Percentiles rank a stretch among this genome's conserved stretches.
These are phyloP conservation scores for Amphipyra tragopoginis DNA, from an alignment of 2,888 invertebrate genomes.

Conservation along the genomic window DNA sequence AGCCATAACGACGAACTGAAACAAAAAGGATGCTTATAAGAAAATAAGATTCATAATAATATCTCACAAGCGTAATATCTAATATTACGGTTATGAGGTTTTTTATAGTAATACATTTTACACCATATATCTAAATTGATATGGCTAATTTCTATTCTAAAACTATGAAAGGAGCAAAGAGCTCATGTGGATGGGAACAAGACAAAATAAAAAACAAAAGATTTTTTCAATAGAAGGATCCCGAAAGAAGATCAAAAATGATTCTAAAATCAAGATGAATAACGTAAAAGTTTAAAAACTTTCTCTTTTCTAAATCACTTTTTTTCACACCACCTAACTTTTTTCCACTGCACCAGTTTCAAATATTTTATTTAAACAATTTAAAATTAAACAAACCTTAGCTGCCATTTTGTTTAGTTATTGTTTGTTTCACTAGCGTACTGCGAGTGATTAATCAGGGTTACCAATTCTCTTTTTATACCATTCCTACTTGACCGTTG, in stretches of 20 bases:
- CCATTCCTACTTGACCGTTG: conserved; percentile 75
- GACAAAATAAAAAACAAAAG: too few relatives aligned
- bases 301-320: not conserved
- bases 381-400: conserved; percentile 72
- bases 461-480: conserved; percentile 79
- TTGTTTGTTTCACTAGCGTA: conserved; percentile 81
- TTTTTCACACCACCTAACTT: not conserved
- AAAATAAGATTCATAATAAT: not conserved
- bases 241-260: too few relatives aligned
- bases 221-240: too few relatives aligned
- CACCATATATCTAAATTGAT: too few relatives aligned
- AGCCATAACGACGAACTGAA: conserved; percentile 85
- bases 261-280: too few relatives aligned
- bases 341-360: conserved; percentile 4
- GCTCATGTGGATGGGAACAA: too few relatives aligned
- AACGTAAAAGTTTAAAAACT: too few relatives aligned
- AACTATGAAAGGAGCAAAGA: too few relatives aligned
- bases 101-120: too few relatives aligned
- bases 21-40: conserved; percentile 38
- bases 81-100: too few relatives aligned
- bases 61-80: too few relatives aligned
- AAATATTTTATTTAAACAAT: conserved; percentile 4
- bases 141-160: too few relatives aligned
- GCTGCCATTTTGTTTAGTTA: conserved; percentile 85
- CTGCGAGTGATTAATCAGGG: conserved; percentile 84